A percentile compares a stretch with the other conserved stretches of the same genome.
Conservation (phyloP, 2,113 vertebrate genomes). For the Halichoerus grypus region DNA sequence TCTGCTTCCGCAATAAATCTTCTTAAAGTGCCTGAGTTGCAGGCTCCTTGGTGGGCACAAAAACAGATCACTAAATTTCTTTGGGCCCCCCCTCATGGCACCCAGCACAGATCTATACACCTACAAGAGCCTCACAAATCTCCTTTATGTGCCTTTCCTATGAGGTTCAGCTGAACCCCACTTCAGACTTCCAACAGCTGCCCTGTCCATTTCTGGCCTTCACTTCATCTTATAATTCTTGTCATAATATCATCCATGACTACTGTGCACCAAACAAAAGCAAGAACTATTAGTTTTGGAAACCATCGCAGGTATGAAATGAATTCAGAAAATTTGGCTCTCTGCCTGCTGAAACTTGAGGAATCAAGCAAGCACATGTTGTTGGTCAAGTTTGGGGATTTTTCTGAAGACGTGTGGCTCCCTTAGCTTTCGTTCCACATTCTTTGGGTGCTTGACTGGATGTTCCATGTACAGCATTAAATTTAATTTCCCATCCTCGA, state of each 20-base stretch:
- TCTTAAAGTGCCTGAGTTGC: neutral
- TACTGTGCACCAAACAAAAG: slow-evolving; percentile 70
- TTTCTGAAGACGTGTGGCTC: slow-evolving; percentile 73
- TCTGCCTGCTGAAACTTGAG: slow-evolving; percentile 75
- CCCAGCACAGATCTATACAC: neutral
- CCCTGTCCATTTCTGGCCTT: slow-evolving; percentile 30
- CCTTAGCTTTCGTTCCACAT: slow-evolving; percentile 75
- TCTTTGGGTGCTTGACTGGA: slow-evolving; percentile 65
- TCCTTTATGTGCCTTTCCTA: neutral
- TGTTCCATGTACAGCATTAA: neutral
- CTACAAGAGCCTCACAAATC: neutral
- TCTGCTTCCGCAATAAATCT: neutral
- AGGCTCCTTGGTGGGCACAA: neutral
- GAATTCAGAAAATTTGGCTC: slow-evolving; percentile 79
- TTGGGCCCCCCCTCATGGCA: neutral
- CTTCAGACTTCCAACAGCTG: slow-evolving; percentile 1
- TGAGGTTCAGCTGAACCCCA: neutral
- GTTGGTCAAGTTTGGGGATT: slow-evolving; percentile 67
- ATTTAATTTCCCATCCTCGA: slow-evolving; percentile 62
- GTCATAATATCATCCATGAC: slow-evolving; percentile 59
- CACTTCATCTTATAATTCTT: neutral
- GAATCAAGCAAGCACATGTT: slow-evolving; percentile 67
- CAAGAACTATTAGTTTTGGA: slow-evolving; percentile 60
- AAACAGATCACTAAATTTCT: neutral
- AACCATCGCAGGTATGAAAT: slow-evolving; percentile 77